Evolutionary conservation across 2,113 vertebrate genomes (phyloP).

Genomic region (Morone chrysops): DNA sequence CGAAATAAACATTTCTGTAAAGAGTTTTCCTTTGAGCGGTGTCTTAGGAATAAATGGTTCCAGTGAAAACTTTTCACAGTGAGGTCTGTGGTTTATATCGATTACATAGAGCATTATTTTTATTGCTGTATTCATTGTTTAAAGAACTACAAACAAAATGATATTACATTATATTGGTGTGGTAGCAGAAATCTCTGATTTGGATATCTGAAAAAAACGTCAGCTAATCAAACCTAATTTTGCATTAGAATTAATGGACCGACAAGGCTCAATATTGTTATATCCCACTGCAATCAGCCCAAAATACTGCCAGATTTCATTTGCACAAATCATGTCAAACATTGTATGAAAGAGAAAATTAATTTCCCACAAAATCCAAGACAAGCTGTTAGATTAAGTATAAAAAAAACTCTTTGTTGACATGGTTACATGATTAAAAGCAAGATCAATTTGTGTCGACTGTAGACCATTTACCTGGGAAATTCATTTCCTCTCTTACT

Average conservation of each 20-base stretch:
- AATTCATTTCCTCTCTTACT: not conserved
- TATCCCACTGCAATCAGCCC: not conserved
- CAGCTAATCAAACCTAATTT: too few species aligned
- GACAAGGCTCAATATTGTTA: too few species aligned
- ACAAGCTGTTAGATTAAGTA: too few species aligned
- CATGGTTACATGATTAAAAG: too few species aligned
- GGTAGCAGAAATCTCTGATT: too few species aligned
- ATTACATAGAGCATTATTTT: not conserved
- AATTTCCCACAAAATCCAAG: not conserved
- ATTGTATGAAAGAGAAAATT: not conserved
- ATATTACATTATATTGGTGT: too few species aligned
- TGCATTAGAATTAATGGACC: too few species aligned
- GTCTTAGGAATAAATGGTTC: not conserved
- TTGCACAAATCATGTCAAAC: not conserved
- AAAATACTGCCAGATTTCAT: not conserved
- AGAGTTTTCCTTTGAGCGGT: not conserved
- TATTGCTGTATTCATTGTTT: not conserved
- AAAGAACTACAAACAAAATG: not conserved
- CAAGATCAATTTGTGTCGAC: too few species aligned
- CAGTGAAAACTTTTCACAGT: not conserved
- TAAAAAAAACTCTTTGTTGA: not conserved
- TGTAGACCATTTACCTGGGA: not conserved
- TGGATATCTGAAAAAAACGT: too few species aligned
- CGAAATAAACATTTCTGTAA: slow-evolving; percentile 5
- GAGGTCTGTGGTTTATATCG: not conserved